Evolutionary conservation across 2,888 invertebrate species (phyloP).

Genomic region (Saturnia pavonia): DNA sequence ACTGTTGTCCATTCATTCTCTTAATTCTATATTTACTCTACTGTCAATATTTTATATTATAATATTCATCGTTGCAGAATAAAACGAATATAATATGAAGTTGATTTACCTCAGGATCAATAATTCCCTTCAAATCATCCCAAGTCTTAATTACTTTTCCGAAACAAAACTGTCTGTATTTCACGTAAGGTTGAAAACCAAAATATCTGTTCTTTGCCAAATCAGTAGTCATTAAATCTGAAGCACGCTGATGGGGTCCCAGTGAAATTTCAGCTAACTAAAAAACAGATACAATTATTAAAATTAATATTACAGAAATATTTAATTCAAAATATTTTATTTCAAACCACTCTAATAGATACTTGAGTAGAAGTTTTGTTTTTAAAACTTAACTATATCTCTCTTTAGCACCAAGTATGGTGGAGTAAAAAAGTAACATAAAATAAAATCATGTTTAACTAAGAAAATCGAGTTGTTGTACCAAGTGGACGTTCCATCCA

Average conservation of each 20-base stretch:
- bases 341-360: too few species aligned
- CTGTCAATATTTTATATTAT: background rate
- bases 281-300: slow-evolving; percentile 22
- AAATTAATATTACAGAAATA: too few species aligned
- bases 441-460: too few species aligned
- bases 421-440: too few species aligned
- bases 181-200: slow-evolving; percentile 92
- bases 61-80: background rate
- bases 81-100: background rate
- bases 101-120: slow-evolving; percentile 49
- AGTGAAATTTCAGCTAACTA: slow-evolving; percentile 50
- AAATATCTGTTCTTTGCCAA: slow-evolving; percentile 85
- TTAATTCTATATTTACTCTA: background rate
- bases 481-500: background rate
- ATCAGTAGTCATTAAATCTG: slow-evolving; percentile 53
- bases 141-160: slow-evolving; percentile 83
- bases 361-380: too few species aligned
- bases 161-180: slow-evolving; percentile 90
- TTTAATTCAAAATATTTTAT: too few species aligned
- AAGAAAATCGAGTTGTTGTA: background rate
- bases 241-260: slow-evolving; percentile 46
- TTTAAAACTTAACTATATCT: too few species aligned
- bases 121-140: slow-evolving; percentile 37
- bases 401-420: too few species aligned
- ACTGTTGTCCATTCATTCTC: background rate